These are phyloP conservation scores for Anas bernieri DNA, from an alignment of 2,797 vertebrate genomes.

Conservation along the genomic window DNA sequence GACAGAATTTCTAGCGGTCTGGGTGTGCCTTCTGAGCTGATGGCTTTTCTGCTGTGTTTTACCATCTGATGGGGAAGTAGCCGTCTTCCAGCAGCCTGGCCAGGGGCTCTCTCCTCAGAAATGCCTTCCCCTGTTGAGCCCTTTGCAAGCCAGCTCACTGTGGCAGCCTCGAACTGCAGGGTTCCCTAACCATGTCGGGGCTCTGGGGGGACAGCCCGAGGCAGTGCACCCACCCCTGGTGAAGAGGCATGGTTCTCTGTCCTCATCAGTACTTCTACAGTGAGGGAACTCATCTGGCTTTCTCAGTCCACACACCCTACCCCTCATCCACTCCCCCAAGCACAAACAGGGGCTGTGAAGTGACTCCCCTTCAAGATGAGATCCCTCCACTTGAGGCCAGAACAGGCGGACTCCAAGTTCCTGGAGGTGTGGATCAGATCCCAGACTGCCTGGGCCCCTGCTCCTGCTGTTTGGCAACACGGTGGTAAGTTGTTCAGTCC, in stretches of 20 bases:
- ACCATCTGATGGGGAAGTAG: not conserved
- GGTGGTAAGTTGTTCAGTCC: not conserved
- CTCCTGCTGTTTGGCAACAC: not conserved
- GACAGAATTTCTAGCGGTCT: not conserved
- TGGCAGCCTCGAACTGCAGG: not conserved
- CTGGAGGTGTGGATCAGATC: not conserved
- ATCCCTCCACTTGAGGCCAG: not conserved
- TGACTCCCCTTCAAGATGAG: not conserved
- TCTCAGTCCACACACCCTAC: not conserved
- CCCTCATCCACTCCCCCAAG: not conserved
- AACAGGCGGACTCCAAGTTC: not conserved
- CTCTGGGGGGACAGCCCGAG: not conserved
- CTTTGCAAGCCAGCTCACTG: not conserved
- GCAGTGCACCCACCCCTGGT: not conserved
- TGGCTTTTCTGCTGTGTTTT: not conserved
- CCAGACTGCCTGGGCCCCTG: not conserved
- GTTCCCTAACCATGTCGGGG: not conserved
- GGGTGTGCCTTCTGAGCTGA: not conserved
- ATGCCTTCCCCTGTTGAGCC: not conserved
- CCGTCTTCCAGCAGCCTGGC: not conserved
- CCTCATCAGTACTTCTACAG: not conserved
- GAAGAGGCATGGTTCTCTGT: not conserved
- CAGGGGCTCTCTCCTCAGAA: not conserved
- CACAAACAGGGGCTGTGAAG: not conserved
- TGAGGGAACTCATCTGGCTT: not conserved